phyloP scores from a whole-genome alignment of 2,797 vertebrate genomes.

The Xiphophorus birchmanni region DNA sequence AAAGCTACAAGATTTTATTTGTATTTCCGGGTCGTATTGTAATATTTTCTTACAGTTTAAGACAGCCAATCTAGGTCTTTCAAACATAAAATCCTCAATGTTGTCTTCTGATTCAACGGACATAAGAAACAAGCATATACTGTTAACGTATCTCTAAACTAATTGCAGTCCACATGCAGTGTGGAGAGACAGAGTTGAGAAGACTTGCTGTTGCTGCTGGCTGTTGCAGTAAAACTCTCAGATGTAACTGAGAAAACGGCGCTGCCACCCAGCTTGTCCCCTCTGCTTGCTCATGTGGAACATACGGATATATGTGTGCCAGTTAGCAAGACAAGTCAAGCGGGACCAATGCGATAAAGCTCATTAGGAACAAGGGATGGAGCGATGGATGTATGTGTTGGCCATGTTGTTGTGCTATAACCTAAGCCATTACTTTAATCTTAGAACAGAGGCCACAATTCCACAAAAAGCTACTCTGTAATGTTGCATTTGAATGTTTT shows the following conservation, averaged over 20 bases:
- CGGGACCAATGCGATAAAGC: slow-evolving; percentile 80
- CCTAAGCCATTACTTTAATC: slow-evolving; percentile 39
- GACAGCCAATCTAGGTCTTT: slow-evolving; percentile 13
- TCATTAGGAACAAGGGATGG: slow-evolving; percentile 76
- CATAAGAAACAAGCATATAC: slow-evolving; percentile 35
- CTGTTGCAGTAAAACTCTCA: slow-evolving; percentile 71
- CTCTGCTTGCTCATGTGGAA: slow-evolving; percentile 78
- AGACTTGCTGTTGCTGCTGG: slow-evolving; percentile 76
- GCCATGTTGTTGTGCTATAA: slow-evolving; percentile 54
- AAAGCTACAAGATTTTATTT: not conserved
- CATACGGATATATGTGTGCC: slow-evolving; percentile 80
- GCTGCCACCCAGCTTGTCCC: slow-evolving; percentile 73
- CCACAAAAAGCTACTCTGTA: slow-evolving; percentile 19
- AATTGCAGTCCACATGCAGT: slow-evolving; percentile 45
- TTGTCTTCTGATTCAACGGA: slow-evolving; percentile 40
- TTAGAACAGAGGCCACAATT: slow-evolving; percentile 32
- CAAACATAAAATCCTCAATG: slow-evolving; percentile 21
- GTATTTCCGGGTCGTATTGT: not conserved
- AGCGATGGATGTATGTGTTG: slow-evolving; percentile 67
- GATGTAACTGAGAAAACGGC: slow-evolving; percentile 79
- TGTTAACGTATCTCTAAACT: slow-evolving; percentile 61
- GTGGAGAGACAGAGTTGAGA: slow-evolving; percentile 61
- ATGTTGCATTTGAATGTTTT: slow-evolving; percentile 14
- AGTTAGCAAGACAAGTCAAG: slow-evolving; percentile 81
- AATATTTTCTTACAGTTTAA: slow-evolving; percentile 13